Conservation (phyloP, 2,797 vertebrate species). For the Mus spretus region DNA sequence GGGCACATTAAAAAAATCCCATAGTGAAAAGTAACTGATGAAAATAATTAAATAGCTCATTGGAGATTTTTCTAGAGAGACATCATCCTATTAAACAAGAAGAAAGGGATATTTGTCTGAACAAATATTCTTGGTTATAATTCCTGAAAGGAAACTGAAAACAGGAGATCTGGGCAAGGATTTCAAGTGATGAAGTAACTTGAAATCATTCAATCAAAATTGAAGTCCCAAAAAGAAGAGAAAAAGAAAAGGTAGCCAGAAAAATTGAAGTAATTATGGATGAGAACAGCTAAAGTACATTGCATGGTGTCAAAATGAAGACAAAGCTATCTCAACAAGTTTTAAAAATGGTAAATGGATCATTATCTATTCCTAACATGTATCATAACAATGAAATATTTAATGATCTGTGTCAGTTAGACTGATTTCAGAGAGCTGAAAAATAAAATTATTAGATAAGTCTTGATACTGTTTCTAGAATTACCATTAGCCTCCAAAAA, state of each 20-base stretch:
- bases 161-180: no score
- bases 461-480: not conserved
- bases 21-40: no score
- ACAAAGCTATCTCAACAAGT: not conserved
- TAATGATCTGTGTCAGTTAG: not conserved
- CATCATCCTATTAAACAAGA: no score
- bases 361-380: not conserved
- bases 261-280: not conserved
- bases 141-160: no score
- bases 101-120: no score
- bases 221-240: no score
- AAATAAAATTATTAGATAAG: not conserved
- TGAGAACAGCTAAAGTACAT: not conserved
- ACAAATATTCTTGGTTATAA: no score
- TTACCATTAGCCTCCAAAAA: not conserved
- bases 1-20: not conserved
- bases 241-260: no score
- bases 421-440: not conserved
- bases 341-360: not conserved
- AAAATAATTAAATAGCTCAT: no score
- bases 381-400: not conserved
- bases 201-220: no score
- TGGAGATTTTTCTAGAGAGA: no score
- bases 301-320: not conserved
- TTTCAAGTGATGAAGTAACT: no score